phyloP scores from a whole-genome alignment of 53 echinoderm and acorn worm genomes.

The Hippasteria phrygiana region DNA sequence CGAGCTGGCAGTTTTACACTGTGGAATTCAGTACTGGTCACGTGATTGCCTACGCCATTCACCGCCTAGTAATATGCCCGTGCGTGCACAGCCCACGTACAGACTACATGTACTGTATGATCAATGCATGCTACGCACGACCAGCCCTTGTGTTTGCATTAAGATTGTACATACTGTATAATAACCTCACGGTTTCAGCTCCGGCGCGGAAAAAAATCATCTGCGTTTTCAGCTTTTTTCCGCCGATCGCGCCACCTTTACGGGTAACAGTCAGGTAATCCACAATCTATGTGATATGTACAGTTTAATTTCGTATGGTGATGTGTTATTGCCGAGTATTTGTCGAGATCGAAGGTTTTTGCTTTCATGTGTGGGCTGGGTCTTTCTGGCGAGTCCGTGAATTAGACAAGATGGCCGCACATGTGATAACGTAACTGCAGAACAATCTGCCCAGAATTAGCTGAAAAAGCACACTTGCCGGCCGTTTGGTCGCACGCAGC shows the following conservation, averaged over 20 bases:
- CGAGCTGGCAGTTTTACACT: neutral
- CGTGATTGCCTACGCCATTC: conserved; percentile 49
- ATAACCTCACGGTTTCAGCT: neutral
- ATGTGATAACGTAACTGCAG: neutral
- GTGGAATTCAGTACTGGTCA: conserved; percentile 46
- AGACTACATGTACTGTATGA: neutral
- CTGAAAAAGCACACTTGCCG: neutral
- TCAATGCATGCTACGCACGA: neutral
- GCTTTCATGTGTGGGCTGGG: conserved; percentile 27
- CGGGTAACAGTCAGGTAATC: conserved; percentile 31
- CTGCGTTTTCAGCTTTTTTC: conserved; percentile 44
- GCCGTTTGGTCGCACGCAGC: neutral
- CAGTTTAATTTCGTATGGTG: conserved; percentile 59
- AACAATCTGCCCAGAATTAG: conserved; percentile 39
- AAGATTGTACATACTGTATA: neutral
- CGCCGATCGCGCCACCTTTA: neutral
- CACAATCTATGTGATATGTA: conserved; percentile 34
- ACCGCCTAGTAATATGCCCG: neutral
- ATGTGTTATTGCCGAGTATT: neutral
- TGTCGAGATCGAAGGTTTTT: neutral
- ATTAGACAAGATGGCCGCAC: conserved; percentile 48
- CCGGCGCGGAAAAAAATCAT: neutral
- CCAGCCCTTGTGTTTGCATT: conserved; percentile 34
- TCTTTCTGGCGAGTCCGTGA: neutral
- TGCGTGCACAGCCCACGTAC: conserved; percentile 43